phyloP scores from a whole-genome alignment of 2,888 invertebrate genomes.

The Geophilus truncorum region DNA sequence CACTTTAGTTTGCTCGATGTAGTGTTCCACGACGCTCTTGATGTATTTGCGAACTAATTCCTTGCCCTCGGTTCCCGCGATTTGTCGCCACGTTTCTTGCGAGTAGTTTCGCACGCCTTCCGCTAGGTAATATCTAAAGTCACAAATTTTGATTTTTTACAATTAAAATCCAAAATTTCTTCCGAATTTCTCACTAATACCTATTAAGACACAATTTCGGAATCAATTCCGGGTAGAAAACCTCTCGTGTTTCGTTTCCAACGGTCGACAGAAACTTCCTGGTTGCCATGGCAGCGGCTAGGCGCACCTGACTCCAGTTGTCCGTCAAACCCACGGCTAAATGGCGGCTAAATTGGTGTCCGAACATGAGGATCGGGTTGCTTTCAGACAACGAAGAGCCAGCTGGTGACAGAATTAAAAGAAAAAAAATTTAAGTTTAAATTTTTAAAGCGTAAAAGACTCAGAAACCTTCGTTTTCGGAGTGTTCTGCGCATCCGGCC shows the following conservation, averaged over 20 bases:
- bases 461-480: neutral
- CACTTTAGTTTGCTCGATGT: slow-evolving; percentile 51
- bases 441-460: too few relatives aligned
- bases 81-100: slow-evolving; percentile 55
- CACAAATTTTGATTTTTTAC: too few relatives aligned
- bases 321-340: slow-evolving; percentile 53
- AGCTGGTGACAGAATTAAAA: too few relatives aligned
- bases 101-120: slow-evolving; percentile 56
- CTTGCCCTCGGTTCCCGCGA: slow-evolving; percentile 51
- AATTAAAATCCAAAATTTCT: too few relatives aligned
- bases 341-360: slow-evolving; percentile 50
- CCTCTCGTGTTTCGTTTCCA: slow-evolving; percentile 47
- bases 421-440: too few relatives aligned
- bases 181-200: too few relatives aligned
- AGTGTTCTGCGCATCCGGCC: slow-evolving; percentile 45
- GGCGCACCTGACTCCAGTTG: slow-evolving; percentile 56
- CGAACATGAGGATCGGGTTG: slow-evolving; percentile 49
- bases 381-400: slow-evolving; percentile 39
- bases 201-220: slow-evolving; percentile 56
- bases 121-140: slow-evolving; percentile 56
- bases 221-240: slow-evolving; percentile 51
- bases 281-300: slow-evolving; percentile 54
- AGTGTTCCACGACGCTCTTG: slow-evolving; percentile 49
- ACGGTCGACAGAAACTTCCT: slow-evolving; percentile 51
- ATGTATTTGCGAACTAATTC: slow-evolving; percentile 53